phyloP scores from a whole-genome alignment of 2,888 invertebrate genomes.

The Trichopria drosophilae region DNA sequence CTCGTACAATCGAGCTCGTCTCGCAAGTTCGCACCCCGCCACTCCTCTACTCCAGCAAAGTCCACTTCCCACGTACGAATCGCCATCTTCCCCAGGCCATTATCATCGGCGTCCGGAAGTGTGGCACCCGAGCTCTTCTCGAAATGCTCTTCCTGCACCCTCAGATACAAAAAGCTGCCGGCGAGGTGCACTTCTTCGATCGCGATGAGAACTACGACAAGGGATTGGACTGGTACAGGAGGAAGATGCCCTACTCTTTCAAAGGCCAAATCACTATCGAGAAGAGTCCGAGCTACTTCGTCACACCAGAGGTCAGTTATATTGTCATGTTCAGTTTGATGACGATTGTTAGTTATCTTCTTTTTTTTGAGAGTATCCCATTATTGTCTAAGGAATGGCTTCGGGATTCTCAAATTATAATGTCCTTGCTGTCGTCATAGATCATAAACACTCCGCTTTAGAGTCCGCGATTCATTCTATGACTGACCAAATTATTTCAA shows the following conservation, averaged over 20 bases:
- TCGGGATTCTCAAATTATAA: no score
- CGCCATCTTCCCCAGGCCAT: constrained; percentile 76
- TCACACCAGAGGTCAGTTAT: constrained; percentile 85
- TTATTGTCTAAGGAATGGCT: no score
- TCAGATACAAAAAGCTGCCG: constrained; percentile 87
- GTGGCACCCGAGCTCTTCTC: constrained; percentile 92
- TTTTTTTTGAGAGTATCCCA: no score
- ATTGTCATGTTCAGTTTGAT: no score
- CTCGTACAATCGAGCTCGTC: constrained; percentile 46
- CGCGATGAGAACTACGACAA: constrained; percentile 87
- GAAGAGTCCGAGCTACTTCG: constrained; percentile 97
- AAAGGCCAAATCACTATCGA: constrained; percentile 93
- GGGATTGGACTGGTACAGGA: constrained; percentile 93
- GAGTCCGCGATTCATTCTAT: no score
- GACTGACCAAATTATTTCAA: no score
- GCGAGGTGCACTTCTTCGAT: constrained; percentile 97
- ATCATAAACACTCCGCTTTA: no score
- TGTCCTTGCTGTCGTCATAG: no score
- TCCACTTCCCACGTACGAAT: constrained; percentile 67
- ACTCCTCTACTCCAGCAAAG: constrained; percentile 56
- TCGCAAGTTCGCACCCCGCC: constrained; percentile 51
- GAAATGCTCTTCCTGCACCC: constrained; percentile 96
- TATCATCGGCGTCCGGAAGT: constrained; percentile 94
- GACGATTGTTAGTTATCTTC: no score
- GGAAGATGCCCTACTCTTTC: constrained; percentile 92